Evolutionary conservation across 2,888 invertebrate genomes (phyloP).

Genomic region (Theretra japonica): DNA sequence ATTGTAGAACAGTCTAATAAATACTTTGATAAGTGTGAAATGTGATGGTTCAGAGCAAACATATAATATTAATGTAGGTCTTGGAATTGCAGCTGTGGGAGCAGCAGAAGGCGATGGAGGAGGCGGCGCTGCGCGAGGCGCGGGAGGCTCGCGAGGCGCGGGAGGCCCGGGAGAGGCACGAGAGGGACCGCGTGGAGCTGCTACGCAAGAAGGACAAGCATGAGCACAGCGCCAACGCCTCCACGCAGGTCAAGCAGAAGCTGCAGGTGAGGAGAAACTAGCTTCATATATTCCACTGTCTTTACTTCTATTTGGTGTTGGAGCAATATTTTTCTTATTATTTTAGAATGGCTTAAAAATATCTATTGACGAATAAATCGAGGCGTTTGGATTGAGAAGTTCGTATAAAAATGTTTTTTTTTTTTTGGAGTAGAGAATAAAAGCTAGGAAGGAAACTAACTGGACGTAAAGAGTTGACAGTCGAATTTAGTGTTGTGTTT

Average conservation of each 20-base stretch:
- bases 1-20: too few species aligned
- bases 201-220: constrained; percentile 97
- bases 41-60: neutral
- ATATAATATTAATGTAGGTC: constrained; percentile 27
- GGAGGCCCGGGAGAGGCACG: constrained; percentile 87
- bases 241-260: constrained; percentile 97
- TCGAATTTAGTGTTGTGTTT: too few species aligned
- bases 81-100: constrained; percentile 91
- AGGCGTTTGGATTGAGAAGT: neutral
- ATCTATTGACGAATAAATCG: neutral
- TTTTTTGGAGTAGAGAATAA: too few species aligned
- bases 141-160: constrained; percentile 91
- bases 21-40: neutral
- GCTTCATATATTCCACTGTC: neutral
- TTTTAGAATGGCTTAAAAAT: too few species aligned
- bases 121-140: constrained; percentile 92
- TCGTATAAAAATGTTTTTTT: too few species aligned
- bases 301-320: too few species aligned
- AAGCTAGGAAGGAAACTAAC: too few species aligned
- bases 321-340: too few species aligned
- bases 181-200: constrained; percentile 93
- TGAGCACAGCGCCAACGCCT: constrained; percentile 98
- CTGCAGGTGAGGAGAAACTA: constrained; percentile 89
- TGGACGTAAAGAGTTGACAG: too few species aligned
- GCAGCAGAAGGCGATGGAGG: constrained; percentile 93